Base-by-base conservation (phyloP, 2,113 vertebrate species). In the Nerophis ophidion region DNA sequence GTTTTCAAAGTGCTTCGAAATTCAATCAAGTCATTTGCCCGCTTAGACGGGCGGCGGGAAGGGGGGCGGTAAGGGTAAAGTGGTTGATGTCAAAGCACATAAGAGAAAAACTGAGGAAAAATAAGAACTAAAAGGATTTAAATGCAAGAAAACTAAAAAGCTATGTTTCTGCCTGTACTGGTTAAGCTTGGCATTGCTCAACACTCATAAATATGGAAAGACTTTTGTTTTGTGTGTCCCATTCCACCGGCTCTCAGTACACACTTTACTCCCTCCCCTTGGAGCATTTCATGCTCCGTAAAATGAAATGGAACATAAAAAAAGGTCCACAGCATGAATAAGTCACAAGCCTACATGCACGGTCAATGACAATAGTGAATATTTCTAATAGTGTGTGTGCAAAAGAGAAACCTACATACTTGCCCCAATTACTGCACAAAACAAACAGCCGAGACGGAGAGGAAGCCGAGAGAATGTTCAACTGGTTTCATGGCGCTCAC, bases 201-300 rank as follows among this genome's bases (percentile, higher is more conserved):
- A 65, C 1, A 13, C 72, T 88, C 82, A 87, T 89, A 82, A 89
- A 90, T 88, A 90, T 88, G 85, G 78, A 81, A 84, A 77, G 76
- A 40, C 68, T 71, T 78, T 83, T 80, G 75, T 78, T 83, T 85
- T 81, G 67, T 66, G 61, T 68, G 61, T 61, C 50, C 55, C 42
- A 57, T 64, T 60, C 70, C 64, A 11, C 55, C 49, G 48, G n/a
- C 40, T 44, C 9, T 6, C 12, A 44, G 4, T 44, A 44, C 40
- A 12, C 48, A 57, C 65, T 61, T 70, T 65, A 9, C 54, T 57
- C 48, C n/a, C 13, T 57, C 70, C 48, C 53, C 49, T 59, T 26
- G 75, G 72, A 76, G 77, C 77, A 76, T 65, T 70, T 77, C 72
- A 78, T 71, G 75, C 68, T 66, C 71, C 72, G 76, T 77, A 78